Evolutionary conservation across 1,140 invertebrate genomes (phyloP).

Genomic region (Philotrypesis tridentata): DNA sequence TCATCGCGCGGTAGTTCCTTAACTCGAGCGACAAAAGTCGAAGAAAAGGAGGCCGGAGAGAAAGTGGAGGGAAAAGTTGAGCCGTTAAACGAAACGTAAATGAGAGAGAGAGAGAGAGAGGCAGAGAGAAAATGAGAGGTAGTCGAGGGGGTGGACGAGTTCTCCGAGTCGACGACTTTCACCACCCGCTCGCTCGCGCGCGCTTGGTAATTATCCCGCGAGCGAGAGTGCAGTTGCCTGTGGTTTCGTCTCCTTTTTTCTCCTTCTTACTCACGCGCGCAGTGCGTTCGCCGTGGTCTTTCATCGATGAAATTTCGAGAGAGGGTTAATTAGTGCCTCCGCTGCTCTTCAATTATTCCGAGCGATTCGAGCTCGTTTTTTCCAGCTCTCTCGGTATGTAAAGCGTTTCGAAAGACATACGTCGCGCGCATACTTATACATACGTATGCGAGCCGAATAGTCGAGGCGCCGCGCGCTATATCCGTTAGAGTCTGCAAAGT

Average conservation of each 20-base stretch:
- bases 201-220: slow-evolving; percentile 57
- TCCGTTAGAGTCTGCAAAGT: slow-evolving; percentile 26
- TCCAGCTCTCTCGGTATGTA: not conserved
- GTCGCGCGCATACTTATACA: too few relatives aligned
- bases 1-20: slow-evolving; percentile 37
- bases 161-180: slow-evolving; percentile 61
- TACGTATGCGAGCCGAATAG: not conserved
- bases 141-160: slow-evolving; percentile 20
- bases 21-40: slow-evolving; percentile 27
- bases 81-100: slow-evolving; percentile 55
- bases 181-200: slow-evolving; percentile 48
- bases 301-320: slow-evolving; percentile 26
- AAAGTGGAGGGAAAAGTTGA: slow-evolving; percentile 54
- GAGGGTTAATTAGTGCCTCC: not conserved
- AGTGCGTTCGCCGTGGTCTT: not conserved
- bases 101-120: not conserved
- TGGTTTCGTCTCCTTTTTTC: slow-evolving; percentile 56
- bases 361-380: too few relatives aligned
- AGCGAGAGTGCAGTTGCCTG: slow-evolving; percentile 46
- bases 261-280: not conserved
- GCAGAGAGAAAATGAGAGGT: not conserved
- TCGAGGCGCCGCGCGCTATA: too few relatives aligned
- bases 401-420: too few relatives aligned
- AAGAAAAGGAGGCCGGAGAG: slow-evolving; percentile 35
- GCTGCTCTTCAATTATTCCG: not conserved